A percentile compares a stretch with the other conserved stretches of the same genome.
phyloP scores from a whole-genome alignment of 2,888 invertebrate species.

The Nowickia ferox region DNA sequence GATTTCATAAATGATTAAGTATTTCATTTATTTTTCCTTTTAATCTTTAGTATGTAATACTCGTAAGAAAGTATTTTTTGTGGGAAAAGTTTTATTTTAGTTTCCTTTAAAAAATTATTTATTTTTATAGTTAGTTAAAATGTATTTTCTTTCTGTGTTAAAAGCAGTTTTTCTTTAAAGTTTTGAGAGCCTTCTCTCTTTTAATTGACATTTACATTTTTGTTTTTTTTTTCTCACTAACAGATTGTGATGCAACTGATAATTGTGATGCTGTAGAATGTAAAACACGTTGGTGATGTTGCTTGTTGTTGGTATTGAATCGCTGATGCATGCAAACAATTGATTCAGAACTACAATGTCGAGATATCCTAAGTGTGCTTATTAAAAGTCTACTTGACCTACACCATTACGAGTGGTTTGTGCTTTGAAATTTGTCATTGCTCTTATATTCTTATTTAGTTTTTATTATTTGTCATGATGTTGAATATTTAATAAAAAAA shows the following conservation, averaged over 20 bases:
- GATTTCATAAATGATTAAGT: background rate
- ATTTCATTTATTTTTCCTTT: background rate
- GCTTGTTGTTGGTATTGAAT: constrained; percentile 3
- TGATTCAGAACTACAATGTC: constrained; percentile 29
- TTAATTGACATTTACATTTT: constrained; percentile 38
- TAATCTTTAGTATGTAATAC: background rate
- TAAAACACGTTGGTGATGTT: background rate
- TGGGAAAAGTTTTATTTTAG: too few relatives aligned
- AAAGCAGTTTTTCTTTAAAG: background rate
- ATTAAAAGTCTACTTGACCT: constrained; percentile 38
- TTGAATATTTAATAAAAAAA: background rate
- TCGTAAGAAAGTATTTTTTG: background rate
- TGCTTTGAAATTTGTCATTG: constrained; percentile 20
- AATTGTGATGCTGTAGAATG: background rate
- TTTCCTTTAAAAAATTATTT: background rate
- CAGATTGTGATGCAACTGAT: background rate
- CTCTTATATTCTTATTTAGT: background rate
- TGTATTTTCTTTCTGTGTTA: background rate
- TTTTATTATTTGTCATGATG: background rate
- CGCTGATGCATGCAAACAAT: constrained; percentile 48
- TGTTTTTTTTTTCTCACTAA: background rate
- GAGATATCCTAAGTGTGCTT: constrained; percentile 8
- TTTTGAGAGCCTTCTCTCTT: constrained; percentile 40
- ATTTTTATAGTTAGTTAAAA: background rate
- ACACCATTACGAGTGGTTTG: background rate